Evolutionary conservation across 2,888 invertebrate species (phyloP), one percentile per base, ranked within the genome.

Genomic region (Thymelicus acteon): DNA sequence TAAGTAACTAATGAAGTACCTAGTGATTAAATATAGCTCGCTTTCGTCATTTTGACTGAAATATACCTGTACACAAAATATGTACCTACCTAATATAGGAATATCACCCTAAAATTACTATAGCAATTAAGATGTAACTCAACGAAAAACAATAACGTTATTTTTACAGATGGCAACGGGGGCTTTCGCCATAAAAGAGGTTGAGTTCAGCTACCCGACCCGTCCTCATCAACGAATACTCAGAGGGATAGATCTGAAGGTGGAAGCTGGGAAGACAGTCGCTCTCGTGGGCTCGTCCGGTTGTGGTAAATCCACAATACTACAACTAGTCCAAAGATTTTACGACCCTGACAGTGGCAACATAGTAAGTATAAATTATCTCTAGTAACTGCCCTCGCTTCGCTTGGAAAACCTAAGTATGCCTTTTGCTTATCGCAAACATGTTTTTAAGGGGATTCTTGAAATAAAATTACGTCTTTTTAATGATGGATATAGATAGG

Each of bases 161-260:
- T 52, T 15, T 62, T 62, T 61, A 5, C 77, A 96, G 95, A 88
- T 91, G 73, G 92, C 95, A 0, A 93, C 95, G 39, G 97, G 97
- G 0, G 94, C 95, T 69, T 95, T 97, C 74, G 92, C 92, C 60
- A 94, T 97, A 75, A 95, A 95, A 67, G 95, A 96, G 68, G 94
- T 97, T 0, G 94, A 95, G 79, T 98, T 98, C 87, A 94, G 95
- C 76, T 98, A 98, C 85, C 98, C 98, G 0, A 96, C 97, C 0
- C 94, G 98, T 24, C 95, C 96, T 8, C 95, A 96, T 75, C 95
- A 95, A 39, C 94, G 94, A 63, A 95, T 98, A 4, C 92, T 98
- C 7, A 95, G 95, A 77, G 96, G 96, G 12, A 84, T 97, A 44
- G 95, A 95, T 83, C 96, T 76, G 90, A 95, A 87, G 95, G 95